Evolutionary conservation across 2,797 vertebrate genomes (phyloP), one percentile per base, ranked within the genome.

Genomic region (Scomberomorus guttatus): DNA sequence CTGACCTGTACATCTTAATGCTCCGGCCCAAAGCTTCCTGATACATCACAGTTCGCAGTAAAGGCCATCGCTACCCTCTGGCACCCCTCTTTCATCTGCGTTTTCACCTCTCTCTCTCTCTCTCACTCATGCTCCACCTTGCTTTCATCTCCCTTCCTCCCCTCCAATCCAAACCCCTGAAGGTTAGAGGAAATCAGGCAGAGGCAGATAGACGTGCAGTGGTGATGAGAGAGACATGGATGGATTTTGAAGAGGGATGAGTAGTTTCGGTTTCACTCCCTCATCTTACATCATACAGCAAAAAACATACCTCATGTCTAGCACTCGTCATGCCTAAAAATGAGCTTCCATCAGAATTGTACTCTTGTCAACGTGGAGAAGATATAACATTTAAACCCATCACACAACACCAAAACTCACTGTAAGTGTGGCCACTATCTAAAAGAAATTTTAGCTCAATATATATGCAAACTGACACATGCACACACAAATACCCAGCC

Each of bases 1-100:
- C 63, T 73, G 39, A 75, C 72, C 81, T 44, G 76, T 17, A 72
- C 85, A 42, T 65, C 77, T 61, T 62, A 71, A 56, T 50, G 74
- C 68, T 71, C n/a, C 1, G 50, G 68, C 72, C 57, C 54, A 18
- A 18, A 74, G 63, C 85, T 80, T 72, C 85, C 76, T 88, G 86
- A 91, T 91, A 88, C 89, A 89, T 93, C 90, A 77, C 86, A 82
- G 78, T 82, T 91, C 84, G 85, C n/a, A 18, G 39, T 87, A 88
- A 89, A 90, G 87, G 88, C 79, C 83, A 82, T 60, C 13, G 37
- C 81, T 82, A 24, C 75, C 89, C 87, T 91, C 80, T 83, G 82
- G 81, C 89, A 75, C 70, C 68, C 67, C 52, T 66, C 89, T 92
- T 92, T 92, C 81, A 93, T 93, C 86, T 90, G 71, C 46, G 54